Evolutionary conservation across 2,113 vertebrate species (phyloP), one percentile per base, ranked within the genome.

Genomic region (Pungitius pungitius): DNA sequence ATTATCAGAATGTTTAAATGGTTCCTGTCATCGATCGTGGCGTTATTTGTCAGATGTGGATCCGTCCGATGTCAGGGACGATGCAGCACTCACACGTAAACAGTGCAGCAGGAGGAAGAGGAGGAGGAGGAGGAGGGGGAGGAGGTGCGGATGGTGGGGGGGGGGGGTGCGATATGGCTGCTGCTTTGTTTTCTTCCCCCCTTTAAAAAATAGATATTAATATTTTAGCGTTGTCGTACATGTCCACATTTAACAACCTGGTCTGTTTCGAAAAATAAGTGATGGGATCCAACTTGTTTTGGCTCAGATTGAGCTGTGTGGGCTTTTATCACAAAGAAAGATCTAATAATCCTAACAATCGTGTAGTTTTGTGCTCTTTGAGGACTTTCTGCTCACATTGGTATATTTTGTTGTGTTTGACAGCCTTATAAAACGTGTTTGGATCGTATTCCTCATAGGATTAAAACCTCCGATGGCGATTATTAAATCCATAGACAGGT

Each of bases 81-180:
- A 78, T 72, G 78, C 73, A 56, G 81, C 4, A 6, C 54, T 78
- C 75, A 76, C 49, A 81, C 54, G 73, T 60, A 80, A 78, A 85
- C 59, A 80, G 62, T 72, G 62, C 68, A 81, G 77, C 40, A 71
- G 54, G 6, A 58, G 42, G 17, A 37, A 27, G 62, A 26, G 15
- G 56, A n/a, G 54, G 4, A 4, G 73, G 61, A 0, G 26, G 47
- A 2, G 33, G 8, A 1, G 49, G 33, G 0, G 24, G 22, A 15
- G 55, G 47, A 5, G 59, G 70, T 1, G 10, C 37, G 7, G 61
- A n/a, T 3, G 24, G n/a, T 13, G 43, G n/a, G 24, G 47, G n/a
- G n/a, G n/a, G n/a, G n/a, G n/a, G n/a, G n/a, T n/a, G 27, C 9
- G 62, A 11, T n/a, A 67, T 35, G 72, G 55, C 22, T 70, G 27